Conservation (phyloP, 1,140 invertebrate genomes). For the Polyergus mexicanus region DNA sequence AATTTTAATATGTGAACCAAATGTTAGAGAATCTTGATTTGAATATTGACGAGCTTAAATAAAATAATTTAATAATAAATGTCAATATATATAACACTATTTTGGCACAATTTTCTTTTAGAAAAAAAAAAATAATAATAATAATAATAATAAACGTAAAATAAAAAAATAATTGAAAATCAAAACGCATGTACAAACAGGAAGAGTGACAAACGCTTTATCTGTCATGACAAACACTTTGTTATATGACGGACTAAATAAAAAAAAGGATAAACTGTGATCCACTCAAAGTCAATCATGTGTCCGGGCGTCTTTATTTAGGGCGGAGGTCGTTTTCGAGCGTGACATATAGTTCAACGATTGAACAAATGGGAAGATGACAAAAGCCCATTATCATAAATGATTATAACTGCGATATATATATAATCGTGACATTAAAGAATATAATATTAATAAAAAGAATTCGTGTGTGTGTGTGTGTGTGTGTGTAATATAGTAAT, state of each 20-base stretch:
- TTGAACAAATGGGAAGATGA: conserved; percentile 2
- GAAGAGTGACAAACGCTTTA: neutral
- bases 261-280: conserved; percentile 2
- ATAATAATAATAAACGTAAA: no score
- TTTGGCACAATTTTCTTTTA: neutral
- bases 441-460: no score
- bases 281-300: conserved; percentile 8
- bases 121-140: neutral
- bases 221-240: conserved; percentile 2
- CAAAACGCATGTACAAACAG: neutral
- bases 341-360: conserved; percentile 26
- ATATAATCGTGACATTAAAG: neutral
- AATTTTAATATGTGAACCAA: neutral
- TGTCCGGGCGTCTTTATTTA: conserved; percentile 20
- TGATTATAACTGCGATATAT: neutral
- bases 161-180: neutral
- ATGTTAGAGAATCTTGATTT: neutral
- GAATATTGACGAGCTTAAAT: neutral
- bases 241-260: neutral
- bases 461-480: neutral
- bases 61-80: conserved; percentile 19
- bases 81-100: neutral
- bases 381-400: neutral
- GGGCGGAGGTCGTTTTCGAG: neutral
- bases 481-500: neutral